These are phyloP conservation scores for Urophycis tenuis DNA, from an alignment of 2,797 vertebrate species.

Conservation along the genomic window DNA sequence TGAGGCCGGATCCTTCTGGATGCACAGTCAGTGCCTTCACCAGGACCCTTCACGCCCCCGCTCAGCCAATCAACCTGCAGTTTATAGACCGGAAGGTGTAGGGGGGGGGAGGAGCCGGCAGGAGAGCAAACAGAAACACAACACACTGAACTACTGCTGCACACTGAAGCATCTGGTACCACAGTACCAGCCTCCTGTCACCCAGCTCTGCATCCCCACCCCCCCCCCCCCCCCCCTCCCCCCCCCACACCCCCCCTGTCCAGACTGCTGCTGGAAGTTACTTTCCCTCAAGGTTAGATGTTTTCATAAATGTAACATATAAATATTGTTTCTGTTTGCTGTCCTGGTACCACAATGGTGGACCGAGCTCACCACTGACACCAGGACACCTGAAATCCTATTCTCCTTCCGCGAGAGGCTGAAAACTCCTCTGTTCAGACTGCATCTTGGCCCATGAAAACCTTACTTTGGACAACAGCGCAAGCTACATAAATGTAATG, in stretches of 20 bases:
- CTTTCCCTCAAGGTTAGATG: not conserved
- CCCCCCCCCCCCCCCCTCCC: too few relatives aligned
- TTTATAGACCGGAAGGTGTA: conserved; percentile 60
- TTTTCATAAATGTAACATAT: not conserved
- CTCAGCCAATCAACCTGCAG: conserved; percentile 64
- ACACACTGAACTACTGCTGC: not conserved
- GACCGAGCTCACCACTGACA: too few relatives aligned
- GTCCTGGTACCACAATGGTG: too few relatives aligned
- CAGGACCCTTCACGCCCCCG: conserved; percentile 68
- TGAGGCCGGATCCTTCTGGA: conserved; percentile 66
- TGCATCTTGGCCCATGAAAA: too few relatives aligned
- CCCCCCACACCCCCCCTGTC: too few relatives aligned
- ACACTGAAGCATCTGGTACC: not conserved
- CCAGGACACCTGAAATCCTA: too few relatives aligned
- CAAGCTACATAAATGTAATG: too few relatives aligned
- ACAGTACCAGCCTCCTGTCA: not conserved
- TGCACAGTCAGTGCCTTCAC: conserved; percentile 62
- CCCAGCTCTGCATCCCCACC: not conserved
- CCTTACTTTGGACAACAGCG: too few relatives aligned
- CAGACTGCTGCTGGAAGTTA: not conserved
- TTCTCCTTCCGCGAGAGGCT: too few relatives aligned
- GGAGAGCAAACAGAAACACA: not conserved
- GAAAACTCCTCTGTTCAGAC: too few relatives aligned
- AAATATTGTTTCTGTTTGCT: not conserved
- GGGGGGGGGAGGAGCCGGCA: not conserved